Conservation (phyloP, 1,140 invertebrate genomes). For the Cyclargus thomasi region DNA sequence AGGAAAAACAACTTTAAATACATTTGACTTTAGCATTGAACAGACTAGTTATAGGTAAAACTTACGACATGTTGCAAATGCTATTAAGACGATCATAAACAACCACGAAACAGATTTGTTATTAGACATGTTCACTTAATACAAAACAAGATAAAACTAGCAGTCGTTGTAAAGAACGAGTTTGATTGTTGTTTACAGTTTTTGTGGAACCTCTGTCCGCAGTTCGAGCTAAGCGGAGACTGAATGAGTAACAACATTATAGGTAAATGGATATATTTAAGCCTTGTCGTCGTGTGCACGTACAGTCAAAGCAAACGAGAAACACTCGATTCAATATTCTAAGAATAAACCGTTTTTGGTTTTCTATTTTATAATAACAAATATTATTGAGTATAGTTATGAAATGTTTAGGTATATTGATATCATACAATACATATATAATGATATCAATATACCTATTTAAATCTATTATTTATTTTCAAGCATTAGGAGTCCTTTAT, state of each 20-base stretch:
- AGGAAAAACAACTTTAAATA: slow-evolving; percentile 18
- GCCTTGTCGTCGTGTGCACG: neutral
- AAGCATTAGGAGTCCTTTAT: no score
- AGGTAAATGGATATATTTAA: slow-evolving; percentile 18
- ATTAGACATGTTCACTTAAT: neutral
- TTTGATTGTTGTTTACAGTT: slow-evolving; percentile 7
- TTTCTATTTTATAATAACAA: no score
- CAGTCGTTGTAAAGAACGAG: neutral
- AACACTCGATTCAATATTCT: neutral
- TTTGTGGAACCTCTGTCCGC: slow-evolving; percentile 18
- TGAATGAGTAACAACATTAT: slow-evolving; percentile 14
- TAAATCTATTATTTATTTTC: no score
- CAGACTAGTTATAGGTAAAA: slow-evolving; percentile 6
- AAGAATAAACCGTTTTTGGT: neutral
- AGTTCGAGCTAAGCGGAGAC: slow-evolving; percentile 16
- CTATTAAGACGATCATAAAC: neutral
- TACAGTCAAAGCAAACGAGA: slow-evolving; percentile 15
- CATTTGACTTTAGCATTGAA: slow-evolving; percentile 15
- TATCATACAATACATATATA: no score
- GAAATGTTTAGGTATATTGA: no score
- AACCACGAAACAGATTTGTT: slow-evolving; percentile 6
- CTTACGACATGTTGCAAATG: slow-evolving; percentile 6
- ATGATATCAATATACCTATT: no score
- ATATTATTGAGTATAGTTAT: no score
- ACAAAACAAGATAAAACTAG: neutral